Percentiles rank a stretch among this genome's conserved stretches.
phyloP scores from a whole-genome alignment of 2,113 vertebrate species.

The Megaleporinus macrocephalus region DNA sequence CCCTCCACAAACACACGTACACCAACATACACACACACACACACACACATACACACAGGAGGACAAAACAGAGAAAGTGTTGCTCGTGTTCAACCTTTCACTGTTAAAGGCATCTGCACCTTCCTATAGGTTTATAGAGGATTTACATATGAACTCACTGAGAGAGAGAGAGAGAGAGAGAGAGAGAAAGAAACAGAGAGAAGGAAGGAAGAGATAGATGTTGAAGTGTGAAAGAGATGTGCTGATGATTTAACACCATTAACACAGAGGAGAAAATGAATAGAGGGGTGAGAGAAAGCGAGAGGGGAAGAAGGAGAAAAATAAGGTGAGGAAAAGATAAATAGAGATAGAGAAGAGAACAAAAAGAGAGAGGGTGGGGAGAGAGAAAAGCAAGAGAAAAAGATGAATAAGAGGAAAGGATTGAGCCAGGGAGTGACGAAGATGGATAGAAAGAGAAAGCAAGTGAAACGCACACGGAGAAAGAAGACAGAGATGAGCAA shows the following conservation, averaged over 20 bases:
- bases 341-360: too few relatives aligned
- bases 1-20: slow-evolving; percentile 28
- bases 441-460: too few relatives aligned
- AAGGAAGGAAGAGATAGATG: slow-evolving; percentile 14
- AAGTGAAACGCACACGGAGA: too few relatives aligned
- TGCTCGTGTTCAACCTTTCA: neutral
- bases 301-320: neutral
- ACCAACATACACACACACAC: neutral
- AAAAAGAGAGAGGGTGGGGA: too few relatives aligned
- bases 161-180: neutral
- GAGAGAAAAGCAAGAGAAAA: too few relatives aligned
- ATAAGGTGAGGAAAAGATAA: too few relatives aligned
- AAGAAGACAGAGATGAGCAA: too few relatives aligned
- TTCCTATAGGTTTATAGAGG: neutral
- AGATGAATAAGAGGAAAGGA: too few relatives aligned
- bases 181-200: neutral
- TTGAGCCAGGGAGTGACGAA: too few relatives aligned
- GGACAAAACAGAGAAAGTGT: neutral
- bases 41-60: slow-evolving; percentile 8
- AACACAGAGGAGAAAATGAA: neutral
- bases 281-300: neutral
- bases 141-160: too few relatives aligned
- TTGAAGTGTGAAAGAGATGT: slow-evolving; percentile 36
- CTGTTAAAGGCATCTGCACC: neutral
- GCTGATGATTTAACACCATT: slow-evolving; percentile 41